A percentile compares a stretch with the other conserved stretches of the same genome.
phyloP scores from a whole-genome alignment of 2,888 invertebrate species.

The Neoitamus cyanurus region DNA sequence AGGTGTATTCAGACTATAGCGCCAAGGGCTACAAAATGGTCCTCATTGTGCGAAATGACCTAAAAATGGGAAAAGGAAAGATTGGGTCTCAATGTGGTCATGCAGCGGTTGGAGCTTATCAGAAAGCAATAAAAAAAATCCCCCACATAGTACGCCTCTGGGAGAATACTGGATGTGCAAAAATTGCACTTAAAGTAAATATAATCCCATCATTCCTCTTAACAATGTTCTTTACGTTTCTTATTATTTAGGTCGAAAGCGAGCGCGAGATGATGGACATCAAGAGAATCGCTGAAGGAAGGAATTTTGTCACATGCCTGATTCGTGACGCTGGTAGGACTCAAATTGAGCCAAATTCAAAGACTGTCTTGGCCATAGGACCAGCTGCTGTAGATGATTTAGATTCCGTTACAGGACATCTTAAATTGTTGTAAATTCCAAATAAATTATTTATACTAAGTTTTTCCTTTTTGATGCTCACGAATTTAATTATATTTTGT shows the following conservation, averaged over 20 bases:
- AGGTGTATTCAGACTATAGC: slow-evolving; percentile 54
- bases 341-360: slow-evolving; percentile 88
- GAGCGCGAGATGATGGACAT: slow-evolving; percentile 79
- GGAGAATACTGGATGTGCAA: slow-evolving; percentile 82
- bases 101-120: slow-evolving; percentile 89
- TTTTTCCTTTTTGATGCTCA: no score
- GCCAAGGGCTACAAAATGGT: slow-evolving; percentile 80
- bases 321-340: slow-evolving; percentile 94
- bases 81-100: slow-evolving; percentile 95
- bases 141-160: slow-evolving; percentile 71
- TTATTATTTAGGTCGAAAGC: slow-evolving; percentile 70
- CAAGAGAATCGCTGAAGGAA: slow-evolving; percentile 74
- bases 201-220: not conserved
- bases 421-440: slow-evolving; percentile 81
- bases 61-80: slow-evolving; percentile 96
- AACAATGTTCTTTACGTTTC: not conserved
- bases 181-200: slow-evolving; percentile 82
- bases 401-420: slow-evolving; percentile 86
- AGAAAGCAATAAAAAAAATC: slow-evolving; percentile 73
- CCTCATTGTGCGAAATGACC: slow-evolving; percentile 86
- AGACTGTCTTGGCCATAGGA: slow-evolving; percentile 93
- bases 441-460: not conserved
- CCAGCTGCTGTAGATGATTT: slow-evolving; percentile 83
- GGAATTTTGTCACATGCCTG: slow-evolving; percentile 78
- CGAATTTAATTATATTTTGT: no score